Base-by-base conservation (phyloP, 1,140 invertebrate species). In the Sweltsa coloradensis region DNA sequence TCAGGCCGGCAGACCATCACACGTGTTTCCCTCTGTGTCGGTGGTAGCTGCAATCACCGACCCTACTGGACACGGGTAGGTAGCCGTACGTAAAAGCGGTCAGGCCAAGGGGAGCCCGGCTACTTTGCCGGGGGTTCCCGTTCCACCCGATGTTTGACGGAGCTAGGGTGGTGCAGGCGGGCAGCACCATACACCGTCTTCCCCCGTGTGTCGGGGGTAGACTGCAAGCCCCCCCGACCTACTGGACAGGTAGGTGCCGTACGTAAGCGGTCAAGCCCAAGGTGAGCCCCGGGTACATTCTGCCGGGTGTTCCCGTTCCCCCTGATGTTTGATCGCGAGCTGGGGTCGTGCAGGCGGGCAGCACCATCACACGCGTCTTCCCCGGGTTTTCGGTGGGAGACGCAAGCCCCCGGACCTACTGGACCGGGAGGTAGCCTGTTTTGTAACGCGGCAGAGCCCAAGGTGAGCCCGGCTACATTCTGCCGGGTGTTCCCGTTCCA, bases 301-400 rank as follows among this genome's bases (percentile, higher is more conserved):
- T n/a, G n/a, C 68, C 93, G 89, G 42, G 83, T 93, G 2, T 96
- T 96, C 66, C 93, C 93, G 11, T 97, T 97, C 63, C 91, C 96
- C 63, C 67, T 97, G 50, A 82, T 95, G 76, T 97, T 96, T 61
- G 82, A 95, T 60, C 74, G 84, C 13, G 73, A 89, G 48, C 72
- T 95, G 64, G 76, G 73, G 54, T 95, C 83, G 95, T 53, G 76
- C 85, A 25, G 90, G 21, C 92, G 93, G 25, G 79, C 81, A 39
- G 88, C 91, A 1, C 83, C 96, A 83, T 96, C 19, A 78, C n/a
- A n/a, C n/a, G n/a, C n/a, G n/a, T n/a, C n/a, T n/a, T n/a, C n/a
- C n/a, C n/a, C n/a, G n/a, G n/a, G n/a, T n/a, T n/a, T n/a, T n/a
- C n/a, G n/a, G n/a, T n/a, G n/a, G n/a, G n/a, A n/a, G n/a, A n/a